phyloP scores from a whole-genome alignment of 2,113 vertebrate genomes.

The Odocoileus virginianus region DNA sequence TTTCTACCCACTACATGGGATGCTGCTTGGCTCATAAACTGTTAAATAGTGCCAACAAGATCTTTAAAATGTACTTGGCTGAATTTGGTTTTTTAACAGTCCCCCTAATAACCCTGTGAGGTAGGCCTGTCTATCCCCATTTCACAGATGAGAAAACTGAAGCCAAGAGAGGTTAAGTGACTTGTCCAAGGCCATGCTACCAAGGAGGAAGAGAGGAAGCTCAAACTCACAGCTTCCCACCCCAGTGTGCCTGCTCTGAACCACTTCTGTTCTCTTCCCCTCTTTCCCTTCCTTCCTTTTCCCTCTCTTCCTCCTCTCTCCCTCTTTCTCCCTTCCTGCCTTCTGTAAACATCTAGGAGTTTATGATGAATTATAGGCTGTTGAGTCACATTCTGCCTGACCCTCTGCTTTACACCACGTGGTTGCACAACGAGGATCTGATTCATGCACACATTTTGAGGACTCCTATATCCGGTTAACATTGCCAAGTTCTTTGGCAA shows the following conservation, averaged over 20 bases:
- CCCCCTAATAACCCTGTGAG: neutral
- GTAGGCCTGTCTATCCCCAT: neutral
- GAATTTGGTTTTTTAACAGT: neutral
- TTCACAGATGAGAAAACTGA: neutral
- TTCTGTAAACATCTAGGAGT: neutral
- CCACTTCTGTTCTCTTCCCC: neutral
- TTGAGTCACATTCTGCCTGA: neutral
- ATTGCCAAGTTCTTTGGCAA: conserved; percentile 55
- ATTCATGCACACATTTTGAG: conserved; percentile 57
- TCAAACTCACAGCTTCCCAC: neutral
- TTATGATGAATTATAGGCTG: neutral
- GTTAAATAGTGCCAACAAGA: neutral
- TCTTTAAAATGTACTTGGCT: neutral
- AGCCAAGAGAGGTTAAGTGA: neutral
- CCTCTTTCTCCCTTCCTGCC: neutral
- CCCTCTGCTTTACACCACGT: neutral
- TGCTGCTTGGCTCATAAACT: neutral
- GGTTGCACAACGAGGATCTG: conserved; percentile 53
- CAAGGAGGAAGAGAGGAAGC: neutral
- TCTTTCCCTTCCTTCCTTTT: neutral
- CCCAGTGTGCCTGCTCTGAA: neutral
- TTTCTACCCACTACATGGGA: neutral
- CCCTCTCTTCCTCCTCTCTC: neutral
- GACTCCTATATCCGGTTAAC: conserved; percentile 46
- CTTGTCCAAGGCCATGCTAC: neutral